Base-by-base conservation (phyloP, 1,140 invertebrate genomes). In the Agrypnia vestita region DNA sequence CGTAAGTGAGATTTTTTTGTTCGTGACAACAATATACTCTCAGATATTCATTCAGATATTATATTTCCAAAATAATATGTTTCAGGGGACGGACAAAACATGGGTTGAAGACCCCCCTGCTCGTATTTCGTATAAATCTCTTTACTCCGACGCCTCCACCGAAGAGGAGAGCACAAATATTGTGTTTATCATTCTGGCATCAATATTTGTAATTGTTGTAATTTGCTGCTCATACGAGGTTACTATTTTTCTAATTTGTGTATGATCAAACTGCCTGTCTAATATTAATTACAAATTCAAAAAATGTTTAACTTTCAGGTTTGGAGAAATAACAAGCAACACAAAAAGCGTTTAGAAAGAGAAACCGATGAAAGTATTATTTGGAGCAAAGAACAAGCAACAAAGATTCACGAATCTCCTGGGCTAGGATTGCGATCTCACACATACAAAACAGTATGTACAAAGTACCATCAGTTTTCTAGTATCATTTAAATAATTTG, bases 81-180 rank as follows among this genome's bases (percentile, higher is more conserved):
- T 84, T 62, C 84, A 94, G 93, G 93, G 91, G 67, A 91, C 92
- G 25, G 94, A 95, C 46, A 93, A 93, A 84, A 93, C 93, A 0
- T 96, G 95, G 95, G 94, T 94, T 0, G 93, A 94, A 86, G 95
- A 96, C 85, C 94, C 94, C 13, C 95, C 95, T 0, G 92, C 92
- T 44, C 91, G 92, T 21, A 91, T 93, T 15, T 90, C 93, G 0
- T 96, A 96, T 85, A 93, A 94, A 84, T 93, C 94, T 6, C 88
- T 92, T 19, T 94, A 94, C 85, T 91, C 93, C 4, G 91, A 93
- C 80, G 91, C 92, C 7, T 93, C 94, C 9, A 90, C 92, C 53
- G 93, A 95, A 85, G 94, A 96, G 86, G 94, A 96, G 83, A 93
- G 92, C 59, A 93, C 93, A 0, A 93, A 94, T 86, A 92, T 95